phyloP scores from a whole-genome alignment of 2,797 vertebrate genomes.

The Anomalospiza imberbis region DNA sequence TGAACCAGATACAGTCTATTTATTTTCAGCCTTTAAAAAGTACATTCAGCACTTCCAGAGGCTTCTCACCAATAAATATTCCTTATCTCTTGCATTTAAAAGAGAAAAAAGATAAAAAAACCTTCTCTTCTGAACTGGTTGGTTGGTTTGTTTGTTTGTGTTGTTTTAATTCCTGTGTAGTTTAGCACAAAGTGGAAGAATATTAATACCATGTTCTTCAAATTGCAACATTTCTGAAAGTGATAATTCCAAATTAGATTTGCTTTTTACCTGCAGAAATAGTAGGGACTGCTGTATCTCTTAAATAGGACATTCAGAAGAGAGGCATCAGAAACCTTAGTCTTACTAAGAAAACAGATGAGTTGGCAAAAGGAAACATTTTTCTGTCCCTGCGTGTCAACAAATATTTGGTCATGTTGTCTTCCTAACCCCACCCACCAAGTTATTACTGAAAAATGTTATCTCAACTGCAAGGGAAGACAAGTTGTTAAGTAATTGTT shows the following conservation, averaged over 20 bases:
- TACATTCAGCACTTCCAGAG: background rate
- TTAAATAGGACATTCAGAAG: background rate
- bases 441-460: constrained; percentile 19
- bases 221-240: background rate
- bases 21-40: background rate
- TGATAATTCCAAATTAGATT: background rate
- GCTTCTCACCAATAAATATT: background rate
- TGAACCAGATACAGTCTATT: background rate
- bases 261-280: background rate
- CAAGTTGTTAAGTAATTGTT: background rate
- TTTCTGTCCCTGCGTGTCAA: background rate
- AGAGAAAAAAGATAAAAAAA: background rate
- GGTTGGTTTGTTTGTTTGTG: background rate
- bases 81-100: background rate
- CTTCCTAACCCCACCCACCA: constrained; percentile 14
- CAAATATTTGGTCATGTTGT: background rate
- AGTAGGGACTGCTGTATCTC: background rate
- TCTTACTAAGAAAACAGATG: background rate
- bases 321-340: background rate
- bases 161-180: background rate
- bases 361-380: constrained; percentile 33
- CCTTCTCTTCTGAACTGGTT: background rate
- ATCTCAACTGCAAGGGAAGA: background rate
- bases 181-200: background rate
- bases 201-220: background rate